Conservation (phyloP, 2,113 vertebrate species). For the Lagopus muta region DNA sequence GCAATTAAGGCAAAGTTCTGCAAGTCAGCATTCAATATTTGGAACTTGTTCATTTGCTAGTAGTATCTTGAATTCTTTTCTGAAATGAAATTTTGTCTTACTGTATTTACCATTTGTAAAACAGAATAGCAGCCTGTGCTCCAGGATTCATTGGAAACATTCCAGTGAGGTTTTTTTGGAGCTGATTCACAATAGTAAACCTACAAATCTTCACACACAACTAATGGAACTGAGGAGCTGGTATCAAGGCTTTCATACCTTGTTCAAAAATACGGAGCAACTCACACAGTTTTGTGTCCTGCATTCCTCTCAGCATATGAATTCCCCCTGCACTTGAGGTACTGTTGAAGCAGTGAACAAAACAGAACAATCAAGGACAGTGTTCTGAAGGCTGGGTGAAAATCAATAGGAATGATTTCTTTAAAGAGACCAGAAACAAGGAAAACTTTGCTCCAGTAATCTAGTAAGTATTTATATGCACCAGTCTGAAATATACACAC, state of each 20-base stretch:
- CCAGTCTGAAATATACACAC: background rate
- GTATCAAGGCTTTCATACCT: background rate
- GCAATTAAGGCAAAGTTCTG: background rate
- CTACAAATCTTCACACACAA: background rate
- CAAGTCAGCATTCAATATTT: background rate
- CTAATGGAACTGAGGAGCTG: background rate
- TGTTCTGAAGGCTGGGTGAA: background rate
- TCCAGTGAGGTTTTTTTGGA: background rate
- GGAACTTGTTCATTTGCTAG: background rate
- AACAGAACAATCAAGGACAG: background rate
- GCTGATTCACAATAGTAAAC: background rate
- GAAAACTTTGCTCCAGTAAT: background rate
- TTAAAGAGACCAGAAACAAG: background rate
- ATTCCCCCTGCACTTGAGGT: background rate
- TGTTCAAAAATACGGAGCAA: background rate
- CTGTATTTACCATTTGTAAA: background rate
- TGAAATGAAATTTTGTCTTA: background rate
- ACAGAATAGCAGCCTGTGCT: background rate
- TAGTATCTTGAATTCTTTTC: background rate
- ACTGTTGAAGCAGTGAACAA: background rate
- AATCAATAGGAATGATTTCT: background rate
- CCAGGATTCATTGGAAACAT: background rate
- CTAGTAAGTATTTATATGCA: background rate
- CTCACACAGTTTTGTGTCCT: background rate
- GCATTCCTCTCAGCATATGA: background rate